These are phyloP conservation scores for Volucella inanis DNA, from an alignment of 2,888 invertebrate genomes.

Conservation along the genomic window DNA sequence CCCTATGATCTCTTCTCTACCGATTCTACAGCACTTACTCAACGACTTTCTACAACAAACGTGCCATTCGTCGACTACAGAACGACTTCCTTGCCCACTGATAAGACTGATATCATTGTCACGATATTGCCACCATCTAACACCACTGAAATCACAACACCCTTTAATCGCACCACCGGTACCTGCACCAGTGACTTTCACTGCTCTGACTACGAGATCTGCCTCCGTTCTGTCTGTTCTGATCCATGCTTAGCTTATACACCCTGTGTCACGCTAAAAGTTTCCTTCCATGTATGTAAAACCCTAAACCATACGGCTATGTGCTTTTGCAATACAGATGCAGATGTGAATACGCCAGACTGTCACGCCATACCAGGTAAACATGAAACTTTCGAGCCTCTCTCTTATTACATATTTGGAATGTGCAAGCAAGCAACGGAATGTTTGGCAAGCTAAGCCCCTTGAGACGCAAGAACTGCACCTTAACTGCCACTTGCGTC, in stretches of 20 bases:
- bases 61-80: slow-evolving; percentile 58
- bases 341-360: slow-evolving; percentile 83
- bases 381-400: slow-evolving; percentile 74
- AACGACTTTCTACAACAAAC: slow-evolving; percentile 15
- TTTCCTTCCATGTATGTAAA: slow-evolving; percentile 83
- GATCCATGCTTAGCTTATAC: slow-evolving; percentile 84
- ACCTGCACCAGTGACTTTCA: slow-evolving; percentile 80
- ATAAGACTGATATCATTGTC: slow-evolving; percentile 55
- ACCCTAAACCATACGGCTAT: slow-evolving; percentile 84
- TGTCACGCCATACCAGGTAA: slow-evolving; percentile 87
- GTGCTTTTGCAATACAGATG: slow-evolving; percentile 84
- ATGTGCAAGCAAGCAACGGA: slow-evolving; percentile 75
- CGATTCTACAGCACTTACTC: slow-evolving; percentile 13
- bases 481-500: slow-evolving; percentile 66
- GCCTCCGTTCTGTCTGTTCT: slow-evolving; percentile 84
- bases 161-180: slow-evolving; percentile 58
- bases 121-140: slow-evolving; percentile 34
- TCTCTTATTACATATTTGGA: slow-evolving; percentile 72
- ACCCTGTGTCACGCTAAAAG: slow-evolving; percentile 82
- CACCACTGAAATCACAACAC: slow-evolving; percentile 23
- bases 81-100: slow-evolving; percentile 58
- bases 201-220: slow-evolving; percentile 83
- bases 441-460: slow-evolving; percentile 60
- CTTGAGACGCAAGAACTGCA: slow-evolving; percentile 65
- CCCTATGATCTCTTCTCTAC: slow-evolving; percentile 29